A percentile compares a stretch with the other conserved stretches of the same genome.
These are phyloP conservation scores for Phycodurus eques DNA, from an alignment of 2,113 vertebrate species.

Conservation along the genomic window DNA sequence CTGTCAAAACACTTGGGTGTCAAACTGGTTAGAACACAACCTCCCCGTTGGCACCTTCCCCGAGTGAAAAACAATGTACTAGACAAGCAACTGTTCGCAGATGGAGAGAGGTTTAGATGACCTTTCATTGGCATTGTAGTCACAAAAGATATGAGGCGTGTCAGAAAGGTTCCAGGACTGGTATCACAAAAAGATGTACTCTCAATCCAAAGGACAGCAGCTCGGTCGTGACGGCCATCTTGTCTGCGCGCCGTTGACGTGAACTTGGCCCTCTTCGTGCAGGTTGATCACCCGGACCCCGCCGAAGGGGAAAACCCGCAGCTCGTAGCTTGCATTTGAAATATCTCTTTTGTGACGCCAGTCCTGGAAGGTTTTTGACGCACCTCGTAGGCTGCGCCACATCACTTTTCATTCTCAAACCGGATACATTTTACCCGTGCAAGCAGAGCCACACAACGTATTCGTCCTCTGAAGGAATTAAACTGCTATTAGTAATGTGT, in stretches of 20 bases:
- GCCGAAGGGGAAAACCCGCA: not conserved
- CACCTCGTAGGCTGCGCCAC: conserved; percentile 18
- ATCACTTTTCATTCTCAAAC: conserved; percentile 67
- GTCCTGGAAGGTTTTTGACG: not conserved
- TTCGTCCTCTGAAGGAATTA: conserved; percentile 66
- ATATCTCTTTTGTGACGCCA: conserved; percentile 23
- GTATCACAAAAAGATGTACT: not conserved
- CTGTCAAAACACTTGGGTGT: conserved; percentile 63
- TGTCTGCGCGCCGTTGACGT: not conserved
- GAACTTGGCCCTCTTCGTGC: not conserved
- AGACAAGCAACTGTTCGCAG: conserved; percentile 67
- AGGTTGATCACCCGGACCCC: not conserved
- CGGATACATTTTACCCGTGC: conserved; percentile 65
- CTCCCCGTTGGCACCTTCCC: conserved; percentile 54
- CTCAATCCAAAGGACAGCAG: not conserved
- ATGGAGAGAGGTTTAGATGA: conserved; percentile 72
- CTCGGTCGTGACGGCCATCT: not conserved
- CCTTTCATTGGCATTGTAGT: conserved; percentile 74
- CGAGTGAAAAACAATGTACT: conserved; percentile 62
- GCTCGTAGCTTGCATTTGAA: not conserved
- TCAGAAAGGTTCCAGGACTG: not conserved
- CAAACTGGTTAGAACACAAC: conserved; percentile 55
- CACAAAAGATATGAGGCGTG: conserved; percentile 53
- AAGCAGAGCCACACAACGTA: conserved; percentile 64
- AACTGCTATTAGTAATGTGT: conserved; percentile 77